Base-by-base conservation (phyloP, 2,888 invertebrate genomes). In the Peribatodes rhomboidaria region DNA sequence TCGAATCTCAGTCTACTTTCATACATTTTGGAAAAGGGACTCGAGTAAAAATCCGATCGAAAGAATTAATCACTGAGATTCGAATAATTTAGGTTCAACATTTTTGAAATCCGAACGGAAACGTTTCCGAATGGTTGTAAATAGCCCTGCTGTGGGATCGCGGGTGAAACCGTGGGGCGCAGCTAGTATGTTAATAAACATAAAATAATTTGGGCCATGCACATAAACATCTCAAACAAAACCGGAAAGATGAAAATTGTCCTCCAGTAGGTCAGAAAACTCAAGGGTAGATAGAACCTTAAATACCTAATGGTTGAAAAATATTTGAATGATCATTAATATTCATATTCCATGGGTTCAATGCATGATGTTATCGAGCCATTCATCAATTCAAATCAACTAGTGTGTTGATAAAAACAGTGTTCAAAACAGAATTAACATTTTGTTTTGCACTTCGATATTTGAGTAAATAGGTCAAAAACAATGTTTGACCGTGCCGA, bases 381-480 rank as follows among this genome's bases (percentile, higher is more conserved):
- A 16, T 31, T 49, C 47, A 31, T 31, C 47, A 47, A 41, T 41
- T 41, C 41, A 41, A 20, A 42, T 42, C 10, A 20, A 20, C 42
- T 20, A 9, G 42, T 11, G 11, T 42, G 18, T 10, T 11, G 42
- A 11, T 46, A n/a, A 22, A 44, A 27, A 46, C 27, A 46, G 1
- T 27, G 27, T 27, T 46, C 46, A 22, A 46, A 46, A 27, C n/a
- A 27, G 16, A 10, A 31, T 16, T 7, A 16, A 8, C 14, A 31
- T 31, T 49, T 31, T 49, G 31, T 55, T 55, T 33, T 44, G 20
- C 33, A 44, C 49, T n/a, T 55, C 33, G 9, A 16, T 18, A 20
- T 49, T 16, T 13, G 50, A 49, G 35, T 18, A 59, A 64, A 64
- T 59, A 59, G 59, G 59, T 59, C 64, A 64, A 54, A 59, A 42